Base-by-base conservation (phyloP, 2,797 vertebrate genomes). In the Myotis pilosus region DNA sequence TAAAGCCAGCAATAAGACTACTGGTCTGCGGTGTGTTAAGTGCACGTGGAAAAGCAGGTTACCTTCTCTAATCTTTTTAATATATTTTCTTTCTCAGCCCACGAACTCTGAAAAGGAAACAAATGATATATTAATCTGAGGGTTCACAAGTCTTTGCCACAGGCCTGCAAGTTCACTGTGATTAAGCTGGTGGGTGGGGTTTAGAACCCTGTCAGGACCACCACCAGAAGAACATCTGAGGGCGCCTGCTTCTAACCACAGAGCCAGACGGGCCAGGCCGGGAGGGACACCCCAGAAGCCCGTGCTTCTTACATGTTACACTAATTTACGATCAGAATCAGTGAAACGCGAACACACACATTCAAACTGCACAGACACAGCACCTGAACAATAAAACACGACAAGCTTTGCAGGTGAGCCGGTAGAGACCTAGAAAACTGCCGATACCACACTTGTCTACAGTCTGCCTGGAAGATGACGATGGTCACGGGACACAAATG, bases 21-120 rank as follows among this genome's bases (percentile, higher is more conserved):
- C 44, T 47, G 44, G 44, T 47, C 44, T 47, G 11, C 44, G 12
- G 36, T 33, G 79, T 6, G n/a, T 8, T 8, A 28, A 51, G 44
- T 36, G 76, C 9, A 22, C 9, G 1, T 28, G 6, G 30, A 94
- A 92, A 75, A n/a, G 16, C 25, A 30, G 7, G n/a, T 97, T 98
- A 99, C 99, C 99, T 99, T 99, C 96, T 99, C 99, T 6, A 98
- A 98, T 98, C 98, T 98, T 97, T 98, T 99, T 97, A 99, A 49
- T 4, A 96, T 98, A 91, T 96, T 98, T 96, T 99, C 98, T 95
- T 98, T 99, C 33, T 99, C 98, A 92, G 98, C 97, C 99, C 99
- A 99, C 9, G 98, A 98, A 30, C 97, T 99, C 99, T 99, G 95
- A 87, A 98, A 98, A 79, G 85, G 64, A 95, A 97, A 94, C 4